These are phyloP conservation scores for Uropsilus gracilis DNA, from an alignment of 2,113 vertebrate genomes.

Conservation along the genomic window DNA sequence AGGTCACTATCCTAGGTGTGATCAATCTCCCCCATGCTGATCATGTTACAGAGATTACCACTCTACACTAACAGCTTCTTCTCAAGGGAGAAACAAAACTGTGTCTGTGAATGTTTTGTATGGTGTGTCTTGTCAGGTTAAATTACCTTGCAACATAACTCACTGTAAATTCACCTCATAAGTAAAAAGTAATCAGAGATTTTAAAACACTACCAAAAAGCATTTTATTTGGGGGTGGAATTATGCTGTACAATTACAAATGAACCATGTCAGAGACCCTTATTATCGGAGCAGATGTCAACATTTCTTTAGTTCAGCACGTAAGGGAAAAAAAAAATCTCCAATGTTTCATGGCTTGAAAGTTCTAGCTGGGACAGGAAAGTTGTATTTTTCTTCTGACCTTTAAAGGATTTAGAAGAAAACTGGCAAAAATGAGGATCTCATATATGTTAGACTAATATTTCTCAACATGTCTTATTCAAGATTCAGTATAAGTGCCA, in stretches of 20 bases:
- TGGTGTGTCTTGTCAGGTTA: constrained; percentile 64
- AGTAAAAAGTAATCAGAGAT: constrained; percentile 70
- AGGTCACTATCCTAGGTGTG: constrained; percentile 77
- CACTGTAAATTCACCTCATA: constrained; percentile 71
- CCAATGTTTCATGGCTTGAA: background rate
- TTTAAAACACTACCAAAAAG: constrained; percentile 61
- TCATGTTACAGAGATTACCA: constrained; percentile 68
- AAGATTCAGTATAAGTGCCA: background rate
- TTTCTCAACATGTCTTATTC: background rate
- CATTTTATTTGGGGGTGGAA: constrained; percentile 48
- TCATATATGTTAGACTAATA: background rate
- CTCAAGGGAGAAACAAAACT: constrained; percentile 68
- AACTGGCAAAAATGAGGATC: background rate
- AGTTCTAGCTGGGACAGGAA: background rate
- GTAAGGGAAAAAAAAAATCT: background rate
- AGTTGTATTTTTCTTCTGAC: background rate
- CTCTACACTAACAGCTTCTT: constrained; percentile 64
- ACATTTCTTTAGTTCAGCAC: constrained; percentile 22
- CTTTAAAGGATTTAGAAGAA: background rate
- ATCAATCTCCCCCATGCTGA: constrained; percentile 80
- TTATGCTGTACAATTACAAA: constrained; percentile 44
- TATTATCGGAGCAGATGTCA: background rate
- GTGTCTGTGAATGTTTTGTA: constrained; percentile 54
- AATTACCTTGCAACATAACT: constrained; percentile 70
- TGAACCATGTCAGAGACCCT: constrained; percentile 44